These are phyloP conservation scores for Ceratina australensis DNA, from an alignment of 1,140 invertebrate species.

Conservation along the genomic window DNA sequence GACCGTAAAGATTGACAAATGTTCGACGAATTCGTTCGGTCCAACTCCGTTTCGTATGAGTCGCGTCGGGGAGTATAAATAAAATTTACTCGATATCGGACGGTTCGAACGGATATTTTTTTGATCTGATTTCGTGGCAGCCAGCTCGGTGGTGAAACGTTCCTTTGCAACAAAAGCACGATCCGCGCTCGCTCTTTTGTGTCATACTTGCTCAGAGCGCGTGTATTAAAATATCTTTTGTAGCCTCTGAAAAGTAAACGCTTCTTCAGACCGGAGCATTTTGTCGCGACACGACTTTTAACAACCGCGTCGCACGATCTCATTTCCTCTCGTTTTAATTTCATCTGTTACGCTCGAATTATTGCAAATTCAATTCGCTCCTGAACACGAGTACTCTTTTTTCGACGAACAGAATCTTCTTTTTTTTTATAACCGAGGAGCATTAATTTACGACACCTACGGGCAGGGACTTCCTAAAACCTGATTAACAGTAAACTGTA, in stretches of 20 bases:
- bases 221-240: slow-evolving; percentile 36
- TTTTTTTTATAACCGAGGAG: background rate
- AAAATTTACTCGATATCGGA: background rate
- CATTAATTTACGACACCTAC: background rate
- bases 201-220: slow-evolving; percentile 3
- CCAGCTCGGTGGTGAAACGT: slow-evolving; percentile 3
- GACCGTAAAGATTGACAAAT: too few relatives aligned
- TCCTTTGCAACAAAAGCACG: slow-evolving; percentile 14
- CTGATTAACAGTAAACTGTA: background rate
- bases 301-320: background rate
- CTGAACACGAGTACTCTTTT: too few relatives aligned
- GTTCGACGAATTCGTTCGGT: too few relatives aligned
- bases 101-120: background rate
- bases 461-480: background rate
- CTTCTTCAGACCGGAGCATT: slow-evolving; percentile 6
- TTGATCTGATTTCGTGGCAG: background rate
- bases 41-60: too few relatives aligned
- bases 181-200: slow-evolving; percentile 16
- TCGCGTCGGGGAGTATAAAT: background rate
- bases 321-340: background rate
- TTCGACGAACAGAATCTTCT: too few relatives aligned
- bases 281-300: slow-evolving; percentile 9
- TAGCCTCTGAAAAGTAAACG: slow-evolving; percentile 33
- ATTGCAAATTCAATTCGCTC: background rate
- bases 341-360: background rate